A percentile compares a stretch with the other conserved stretches of the same genome.
These are phyloP conservation scores for Pseudomyrmex concolor DNA, from an alignment of 1,140 invertebrate species.

Conservation along the genomic window DNA sequence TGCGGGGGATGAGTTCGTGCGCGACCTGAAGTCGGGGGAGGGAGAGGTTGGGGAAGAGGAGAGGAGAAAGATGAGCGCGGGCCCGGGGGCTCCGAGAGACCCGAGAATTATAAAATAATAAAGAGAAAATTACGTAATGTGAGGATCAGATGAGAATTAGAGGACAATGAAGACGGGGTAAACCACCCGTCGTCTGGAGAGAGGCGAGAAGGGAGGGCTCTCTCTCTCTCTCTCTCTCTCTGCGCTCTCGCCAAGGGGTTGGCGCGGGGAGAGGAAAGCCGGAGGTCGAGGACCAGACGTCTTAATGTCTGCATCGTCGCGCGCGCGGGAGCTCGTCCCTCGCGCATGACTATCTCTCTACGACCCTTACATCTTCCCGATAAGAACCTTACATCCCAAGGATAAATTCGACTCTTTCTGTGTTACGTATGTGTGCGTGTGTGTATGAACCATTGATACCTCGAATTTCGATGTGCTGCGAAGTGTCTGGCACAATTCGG, in stretches of 20 bases:
- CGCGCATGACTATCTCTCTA: conserved; percentile 71
- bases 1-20: conserved; percentile 72
- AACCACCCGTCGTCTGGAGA: conserved; percentile 67
- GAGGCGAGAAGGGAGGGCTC: neutral
- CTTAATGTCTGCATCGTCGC: conserved; percentile 80
- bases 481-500: conserved; percentile 26
- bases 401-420: conserved; percentile 61
- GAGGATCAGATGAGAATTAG: conserved; percentile 79
- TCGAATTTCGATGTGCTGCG: conserved; percentile 13
- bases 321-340: conserved; percentile 67
- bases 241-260: conserved; percentile 40
- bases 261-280: conserved; percentile 53
- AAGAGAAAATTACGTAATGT: conserved; percentile 82
- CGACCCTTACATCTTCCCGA: conserved; percentile 67
- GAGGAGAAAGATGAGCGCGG: conserved; percentile 38
- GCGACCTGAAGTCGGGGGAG: conserved; percentile 54
- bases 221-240: too few species aligned
- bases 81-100: conserved; percentile 38
- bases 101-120: conserved; percentile 81
- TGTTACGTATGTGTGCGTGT: too few species aligned
- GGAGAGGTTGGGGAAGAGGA: too few species aligned
- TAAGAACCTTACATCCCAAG: conserved; percentile 60
- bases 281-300: conserved; percentile 82
- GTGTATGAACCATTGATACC: conserved; percentile 31
- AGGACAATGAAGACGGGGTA: conserved; percentile 76